A percentile compares a stretch with the other conserved stretches of the same genome.
Conservation (phyloP, 2,113 vertebrate genomes). For the Mirza zaza region DNA sequence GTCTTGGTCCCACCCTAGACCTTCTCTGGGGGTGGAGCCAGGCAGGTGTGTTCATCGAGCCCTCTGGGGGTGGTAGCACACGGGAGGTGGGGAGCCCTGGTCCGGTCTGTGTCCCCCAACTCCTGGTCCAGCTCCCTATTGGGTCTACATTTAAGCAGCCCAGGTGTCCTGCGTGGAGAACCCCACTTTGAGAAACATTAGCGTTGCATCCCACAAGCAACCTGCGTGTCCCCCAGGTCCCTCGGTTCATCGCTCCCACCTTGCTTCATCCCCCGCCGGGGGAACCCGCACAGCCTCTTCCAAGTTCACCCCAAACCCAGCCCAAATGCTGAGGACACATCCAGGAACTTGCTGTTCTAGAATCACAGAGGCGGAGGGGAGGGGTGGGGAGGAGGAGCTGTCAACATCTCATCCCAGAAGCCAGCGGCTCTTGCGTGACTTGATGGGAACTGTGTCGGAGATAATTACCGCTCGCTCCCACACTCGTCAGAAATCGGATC, state of each 20-base stretch:
- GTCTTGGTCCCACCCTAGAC: not conserved
- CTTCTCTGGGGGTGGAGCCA: not conserved
- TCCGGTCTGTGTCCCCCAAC: not conserved
- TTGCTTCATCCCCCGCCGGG: not conserved
- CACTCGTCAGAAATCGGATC: not conserved
- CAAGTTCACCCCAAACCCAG: not conserved
- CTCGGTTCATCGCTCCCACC: too few species aligned
- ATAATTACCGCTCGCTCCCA: not conserved
- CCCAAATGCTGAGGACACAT: not conserved
- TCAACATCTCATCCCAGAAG: not conserved
- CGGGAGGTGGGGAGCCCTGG: not conserved
- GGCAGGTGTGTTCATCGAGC: not conserved
- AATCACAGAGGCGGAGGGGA: too few species aligned
- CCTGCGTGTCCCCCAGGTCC: rapidly evolving
- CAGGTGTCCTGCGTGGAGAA: not conserved
- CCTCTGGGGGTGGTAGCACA: rapidly evolving
- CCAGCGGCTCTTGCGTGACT: not conserved
- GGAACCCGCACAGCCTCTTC: not conserved
- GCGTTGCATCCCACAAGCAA: not conserved
- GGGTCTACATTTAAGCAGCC: not conserved
- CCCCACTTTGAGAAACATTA: not conserved
- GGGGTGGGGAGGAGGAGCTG: not conserved
- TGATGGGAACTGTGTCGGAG: not conserved
- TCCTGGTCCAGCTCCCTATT: not conserved
- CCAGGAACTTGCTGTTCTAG: not conserved